A percentile compares a stretch with the other conserved stretches of the same genome.
Conservation (phyloP, 2,888 invertebrate species). For the Lucinisca nassula region DNA sequence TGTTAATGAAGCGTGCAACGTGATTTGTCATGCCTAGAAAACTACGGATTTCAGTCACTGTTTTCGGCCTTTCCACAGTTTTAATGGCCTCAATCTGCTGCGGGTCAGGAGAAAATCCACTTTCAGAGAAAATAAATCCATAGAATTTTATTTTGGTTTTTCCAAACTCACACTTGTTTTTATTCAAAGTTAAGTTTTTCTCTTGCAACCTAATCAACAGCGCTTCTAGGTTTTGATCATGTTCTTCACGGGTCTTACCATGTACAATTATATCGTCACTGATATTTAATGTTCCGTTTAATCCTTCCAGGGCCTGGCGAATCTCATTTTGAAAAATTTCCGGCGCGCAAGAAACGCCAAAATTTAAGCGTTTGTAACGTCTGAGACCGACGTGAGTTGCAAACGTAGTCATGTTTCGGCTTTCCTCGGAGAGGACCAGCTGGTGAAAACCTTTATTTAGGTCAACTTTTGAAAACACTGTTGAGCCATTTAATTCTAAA, state of each 20-base stretch:
- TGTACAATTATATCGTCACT: conserved; percentile 13
- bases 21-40: conserved; percentile 66
- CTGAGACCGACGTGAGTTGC: conserved; percentile 57
- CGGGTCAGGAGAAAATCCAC: conserved; percentile 46
- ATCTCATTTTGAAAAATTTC: conserved; percentile 47
- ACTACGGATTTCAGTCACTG: not conserved
- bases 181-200: conserved; percentile 32
- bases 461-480: conserved; percentile 64
- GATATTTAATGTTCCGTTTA: not conserved
- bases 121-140: conserved; percentile 36
- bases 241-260: not conserved
- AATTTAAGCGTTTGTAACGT: conserved; percentile 38
- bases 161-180: conserved; percentile 19
- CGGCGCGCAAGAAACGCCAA: conserved; percentile 21
- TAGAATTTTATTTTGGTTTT: conserved; percentile 27
- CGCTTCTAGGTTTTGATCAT: not conserved
- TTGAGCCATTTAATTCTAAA: conserved; percentile 60
- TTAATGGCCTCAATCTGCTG: not conserved
- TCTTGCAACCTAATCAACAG: not conserved
- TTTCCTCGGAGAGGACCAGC: conserved; percentile 60
- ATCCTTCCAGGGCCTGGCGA: not conserved
- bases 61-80: not conserved
- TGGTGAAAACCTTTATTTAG: conserved; percentile 69
- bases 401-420: conserved; percentile 68
- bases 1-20: conserved; percentile 58